These are phyloP conservation scores for Leuctra nigra DNA, from an alignment of 2,888 invertebrate species.

Conservation along the genomic window DNA sequence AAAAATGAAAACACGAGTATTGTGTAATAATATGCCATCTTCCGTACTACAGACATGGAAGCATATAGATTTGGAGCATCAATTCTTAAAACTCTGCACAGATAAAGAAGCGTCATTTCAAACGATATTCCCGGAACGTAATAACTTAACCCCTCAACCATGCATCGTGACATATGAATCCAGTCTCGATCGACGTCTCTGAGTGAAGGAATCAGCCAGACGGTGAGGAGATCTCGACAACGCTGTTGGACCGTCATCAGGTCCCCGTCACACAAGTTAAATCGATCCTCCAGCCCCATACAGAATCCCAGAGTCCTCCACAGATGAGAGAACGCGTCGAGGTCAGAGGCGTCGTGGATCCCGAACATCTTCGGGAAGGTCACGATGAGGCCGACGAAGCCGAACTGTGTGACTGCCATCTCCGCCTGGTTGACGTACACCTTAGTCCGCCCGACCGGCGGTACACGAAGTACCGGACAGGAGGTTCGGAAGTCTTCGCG, in stretches of 20 bases:
- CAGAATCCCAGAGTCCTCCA: slow-evolving; percentile 48
- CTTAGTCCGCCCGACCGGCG: slow-evolving; percentile 23
- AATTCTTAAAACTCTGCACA: background rate
- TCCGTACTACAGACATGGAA: background rate
- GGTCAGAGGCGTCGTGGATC: slow-evolving; percentile 38
- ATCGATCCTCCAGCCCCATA: slow-evolving; percentile 38
- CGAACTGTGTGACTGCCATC: slow-evolving; percentile 41
- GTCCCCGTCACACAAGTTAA: slow-evolving; percentile 25
- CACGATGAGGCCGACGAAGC: slow-evolving; percentile 38
- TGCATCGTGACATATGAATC: slow-evolving; percentile 21
- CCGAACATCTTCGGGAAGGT: slow-evolving; percentile 33
- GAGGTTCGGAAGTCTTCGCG: slow-evolving; percentile 31
- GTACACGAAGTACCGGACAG: slow-evolving; percentile 26
- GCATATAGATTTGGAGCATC: background rate
- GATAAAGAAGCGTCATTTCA: background rate
- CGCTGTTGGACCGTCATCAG: slow-evolving; percentile 4
- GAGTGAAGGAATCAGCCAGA: slow-evolving; percentile 10
- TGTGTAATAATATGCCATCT: slow-evolving; percentile 25
- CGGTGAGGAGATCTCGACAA: slow-evolving; percentile 2
- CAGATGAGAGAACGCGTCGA: slow-evolving; percentile 47
- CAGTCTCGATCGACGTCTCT: slow-evolving; percentile 4
- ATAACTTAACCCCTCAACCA: slow-evolving; percentile 16
- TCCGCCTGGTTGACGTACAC: slow-evolving; percentile 39
- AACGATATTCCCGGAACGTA: slow-evolving; percentile 9
- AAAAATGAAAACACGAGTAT: slow-evolving; percentile 18